Conservation (phyloP, 2,113 vertebrate species). For the Brachionichthys hirsutus region DNA sequence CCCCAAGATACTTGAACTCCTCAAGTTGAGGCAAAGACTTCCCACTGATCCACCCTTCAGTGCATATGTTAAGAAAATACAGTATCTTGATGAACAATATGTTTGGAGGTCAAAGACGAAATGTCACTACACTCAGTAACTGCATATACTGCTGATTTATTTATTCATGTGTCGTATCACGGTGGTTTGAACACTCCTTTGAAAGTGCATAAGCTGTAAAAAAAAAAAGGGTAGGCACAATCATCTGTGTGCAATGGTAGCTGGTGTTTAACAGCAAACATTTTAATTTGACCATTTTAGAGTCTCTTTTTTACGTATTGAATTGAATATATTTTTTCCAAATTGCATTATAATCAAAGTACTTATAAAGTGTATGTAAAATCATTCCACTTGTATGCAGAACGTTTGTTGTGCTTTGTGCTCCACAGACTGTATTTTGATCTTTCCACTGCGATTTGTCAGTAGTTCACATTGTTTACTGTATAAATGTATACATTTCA, state of each 20-base stretch:
- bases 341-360: conserved; percentile 45
- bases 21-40: no score
- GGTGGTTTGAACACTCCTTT: conserved; percentile 12
- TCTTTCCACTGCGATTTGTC: conserved; percentile 3
- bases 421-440: conserved; percentile 1
- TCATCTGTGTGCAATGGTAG: conserved; percentile 41
- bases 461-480: conserved; percentile 40
- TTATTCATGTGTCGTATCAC: neutral
- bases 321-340: conserved; percentile 46
- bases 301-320: conserved; percentile 33
- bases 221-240: conserved; percentile 24
- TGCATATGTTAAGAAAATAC: neutral
- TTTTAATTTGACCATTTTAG: conserved; percentile 46
- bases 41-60: no score
- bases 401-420: conserved; percentile 10
- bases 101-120: conserved; percentile 1
- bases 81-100: neutral
- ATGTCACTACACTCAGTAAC: neutral
- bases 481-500: conserved; percentile 67
- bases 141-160: conserved; percentile 10
- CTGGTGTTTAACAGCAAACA: conserved; percentile 31
- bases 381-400: conserved; percentile 7
- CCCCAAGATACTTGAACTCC: no score
- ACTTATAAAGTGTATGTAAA: neutral
- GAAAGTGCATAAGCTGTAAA: neutral